A percentile compares a stretch with the other conserved stretches of the same genome.
phyloP scores from a whole-genome alignment of 2,888 invertebrate species.

The Branchellion lobata region DNA sequence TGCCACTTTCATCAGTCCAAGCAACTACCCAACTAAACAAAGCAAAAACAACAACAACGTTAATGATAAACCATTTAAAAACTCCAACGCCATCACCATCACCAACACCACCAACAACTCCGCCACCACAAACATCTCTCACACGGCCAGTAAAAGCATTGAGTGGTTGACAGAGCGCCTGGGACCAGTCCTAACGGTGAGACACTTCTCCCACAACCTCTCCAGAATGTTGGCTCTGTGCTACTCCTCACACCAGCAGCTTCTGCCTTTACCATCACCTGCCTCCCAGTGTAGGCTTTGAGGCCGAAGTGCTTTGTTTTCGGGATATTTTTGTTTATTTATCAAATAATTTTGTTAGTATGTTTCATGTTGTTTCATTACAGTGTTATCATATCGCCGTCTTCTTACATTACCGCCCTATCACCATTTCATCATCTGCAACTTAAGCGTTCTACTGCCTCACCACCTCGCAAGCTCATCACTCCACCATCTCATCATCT shows the following conservation, averaged over 20 bases:
- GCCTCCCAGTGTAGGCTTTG: not conserved
- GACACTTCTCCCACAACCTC: constrained; percentile 84
- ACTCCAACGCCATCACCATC: not conserved
- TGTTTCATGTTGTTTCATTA: not conserved
- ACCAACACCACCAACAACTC: not conserved
- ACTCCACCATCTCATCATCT: too few species aligned
- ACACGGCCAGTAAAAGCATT: constrained; percentile 60
- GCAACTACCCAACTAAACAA: not conserved
- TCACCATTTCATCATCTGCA: not conserved
- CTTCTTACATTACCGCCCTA: not conserved
- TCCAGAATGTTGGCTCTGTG: constrained; percentile 90
- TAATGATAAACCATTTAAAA: not conserved
- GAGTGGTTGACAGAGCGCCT: constrained; percentile 89
- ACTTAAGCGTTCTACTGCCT: too few species aligned
- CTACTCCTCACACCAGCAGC: constrained; percentile 70
- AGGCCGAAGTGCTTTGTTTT: too few species aligned
- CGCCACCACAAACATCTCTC: constrained; percentile 48
- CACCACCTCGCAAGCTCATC: too few species aligned
- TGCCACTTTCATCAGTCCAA: not conserved
- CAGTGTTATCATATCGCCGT: too few species aligned
- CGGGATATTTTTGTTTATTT: not conserved
- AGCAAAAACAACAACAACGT: constrained; percentile 7
- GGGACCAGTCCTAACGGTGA: constrained; percentile 88
- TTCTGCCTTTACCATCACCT: constrained; percentile 45
- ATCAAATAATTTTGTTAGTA: not conserved